These are phyloP conservation scores for Timema cristinae DNA, from an alignment of 2,888 invertebrate genomes.

Conservation along the genomic window DNA sequence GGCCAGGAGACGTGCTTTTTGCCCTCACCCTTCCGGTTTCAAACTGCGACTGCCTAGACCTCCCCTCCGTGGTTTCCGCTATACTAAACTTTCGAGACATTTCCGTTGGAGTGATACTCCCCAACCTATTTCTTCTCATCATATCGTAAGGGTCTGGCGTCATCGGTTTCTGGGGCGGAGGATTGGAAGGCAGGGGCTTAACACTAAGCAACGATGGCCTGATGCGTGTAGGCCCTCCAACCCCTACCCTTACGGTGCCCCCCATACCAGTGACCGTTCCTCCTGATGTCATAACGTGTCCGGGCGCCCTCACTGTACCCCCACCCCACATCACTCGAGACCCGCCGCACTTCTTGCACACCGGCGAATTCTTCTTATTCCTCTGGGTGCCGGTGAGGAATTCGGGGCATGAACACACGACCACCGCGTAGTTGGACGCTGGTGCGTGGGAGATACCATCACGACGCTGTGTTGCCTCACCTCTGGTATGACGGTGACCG, in stretches of 20 bases:
- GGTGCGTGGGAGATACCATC: conserved; percentile 36
- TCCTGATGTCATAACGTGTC: conserved; percentile 23
- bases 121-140: conserved; percentile 70
- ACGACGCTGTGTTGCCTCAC: conserved; percentile 42
- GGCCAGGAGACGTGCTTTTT: conserved; percentile 44
- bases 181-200: conserved; percentile 61
- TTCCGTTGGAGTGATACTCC: conserved; percentile 21
- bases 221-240: conserved; percentile 37
- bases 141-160: conserved; percentile 73
- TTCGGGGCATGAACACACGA: conserved; percentile 66
- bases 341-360: conserved; percentile 81
- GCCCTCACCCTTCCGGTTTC: conserved; percentile 37
- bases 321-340: conserved; percentile 62
- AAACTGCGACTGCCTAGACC: conserved; percentile 9
- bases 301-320: conserved; percentile 23
- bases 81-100: not conserved
- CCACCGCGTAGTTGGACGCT: conserved; percentile 12
- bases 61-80: not conserved
- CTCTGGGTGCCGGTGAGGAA: conserved; percentile 73
- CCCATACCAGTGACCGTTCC: conserved; percentile 35
- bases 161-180: conserved; percentile 42
- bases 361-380: conserved; percentile 53
- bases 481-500: conserved; percentile 49
- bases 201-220: conserved; percentile 33
- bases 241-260: conserved; percentile 32